phyloP scores from a whole-genome alignment of 2,888 invertebrate species.

The Punctoribates punctum region DNA sequence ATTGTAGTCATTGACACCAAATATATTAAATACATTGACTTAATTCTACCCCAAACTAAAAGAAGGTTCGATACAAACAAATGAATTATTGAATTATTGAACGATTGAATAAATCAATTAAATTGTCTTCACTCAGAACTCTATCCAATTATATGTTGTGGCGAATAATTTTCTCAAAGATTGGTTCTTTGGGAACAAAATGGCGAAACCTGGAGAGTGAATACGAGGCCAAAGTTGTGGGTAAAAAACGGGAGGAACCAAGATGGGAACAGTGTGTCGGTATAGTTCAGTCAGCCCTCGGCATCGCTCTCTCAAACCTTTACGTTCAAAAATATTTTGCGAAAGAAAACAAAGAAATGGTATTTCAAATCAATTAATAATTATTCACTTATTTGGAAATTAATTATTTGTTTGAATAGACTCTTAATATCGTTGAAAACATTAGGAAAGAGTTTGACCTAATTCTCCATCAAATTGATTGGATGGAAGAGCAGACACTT shows the following conservation, averaged over 20 bases:
- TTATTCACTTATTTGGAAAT: neutral
- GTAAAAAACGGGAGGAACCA: conserved; percentile 62
- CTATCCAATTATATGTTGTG: conserved; percentile 89
- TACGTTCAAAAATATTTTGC: conserved; percentile 84
- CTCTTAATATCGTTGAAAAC: conserved; percentile 72
- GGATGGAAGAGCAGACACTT: conserved; percentile 85
- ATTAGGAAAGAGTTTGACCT: conserved; percentile 76
- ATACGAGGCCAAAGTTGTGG: conserved; percentile 74
- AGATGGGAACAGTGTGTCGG: conserved; percentile 89
- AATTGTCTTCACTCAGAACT: conserved; percentile 48
- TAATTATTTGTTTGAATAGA: conserved; percentile 6
- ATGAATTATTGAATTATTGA: conserved; percentile 8
- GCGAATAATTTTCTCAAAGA: conserved; percentile 62
- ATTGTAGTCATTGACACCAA: conserved; percentile 67
- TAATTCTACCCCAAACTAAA: conserved; percentile 37
- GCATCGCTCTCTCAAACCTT: conserved; percentile 59
- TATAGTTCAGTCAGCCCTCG: conserved; percentile 46
- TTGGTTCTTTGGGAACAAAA: conserved; percentile 45
- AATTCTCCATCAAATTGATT: conserved; percentile 70
- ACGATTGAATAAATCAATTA: neutral
- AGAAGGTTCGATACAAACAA: conserved; percentile 12
- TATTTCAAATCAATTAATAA: conserved; percentile 36
- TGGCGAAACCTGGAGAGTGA: conserved; percentile 69
- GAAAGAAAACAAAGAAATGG: conserved; percentile 71
- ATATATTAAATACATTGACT: conserved; percentile 39